Base-by-base conservation (phyloP, 1,140 invertebrate genomes). In the Melitaea cinxia region DNA sequence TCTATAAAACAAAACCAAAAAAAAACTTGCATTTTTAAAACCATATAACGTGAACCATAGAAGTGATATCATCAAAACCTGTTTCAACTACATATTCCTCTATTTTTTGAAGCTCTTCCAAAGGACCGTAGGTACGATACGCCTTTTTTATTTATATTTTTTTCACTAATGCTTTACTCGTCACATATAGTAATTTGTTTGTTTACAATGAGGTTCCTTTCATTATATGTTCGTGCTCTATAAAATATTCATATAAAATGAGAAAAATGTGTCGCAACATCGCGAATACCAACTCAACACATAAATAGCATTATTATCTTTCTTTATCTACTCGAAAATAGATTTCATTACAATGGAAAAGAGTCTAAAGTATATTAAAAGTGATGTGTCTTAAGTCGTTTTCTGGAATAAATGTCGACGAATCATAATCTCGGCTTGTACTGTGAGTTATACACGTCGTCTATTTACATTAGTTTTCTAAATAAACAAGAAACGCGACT, bases 201-300 rank as follows among this genome's bases (percentile, higher is more conserved):
- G 75, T 78, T 79, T 23, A 69, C 59, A 71, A 75, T 65, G 69
- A 78, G 77, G 79, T 78, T 85, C 74, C 77, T 80, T 80, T 85
- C 84, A 87, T 86, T 87, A 89, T 73, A 68, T 75, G 66, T 80
- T 78, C 78, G 75, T 81, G 76, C 74, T 78, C 72, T 80, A 89
- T 88, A 85, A 89, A 86, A 88, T 86, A 89, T 89, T 82, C 87
- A 88, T 83, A 75, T 77, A 77, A 85, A 81, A 86, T 82, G 83
- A 86, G 85, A 89, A 87, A 87, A 89, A 87, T 89, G 79, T 87
- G 82, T 87, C 80, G 78, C 83, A 81, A 73, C 75, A 73, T 83
- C 67, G 79, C 72, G 67, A 72, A 70, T 45, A 57, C 37, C 42
- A 55, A 19, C 15, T 37, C 47, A 15, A n/a, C 12, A 10, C n/a